Evolutionary conservation across 2,888 invertebrate genomes (phyloP).

Genomic region (Melanchra persicariae): DNA sequence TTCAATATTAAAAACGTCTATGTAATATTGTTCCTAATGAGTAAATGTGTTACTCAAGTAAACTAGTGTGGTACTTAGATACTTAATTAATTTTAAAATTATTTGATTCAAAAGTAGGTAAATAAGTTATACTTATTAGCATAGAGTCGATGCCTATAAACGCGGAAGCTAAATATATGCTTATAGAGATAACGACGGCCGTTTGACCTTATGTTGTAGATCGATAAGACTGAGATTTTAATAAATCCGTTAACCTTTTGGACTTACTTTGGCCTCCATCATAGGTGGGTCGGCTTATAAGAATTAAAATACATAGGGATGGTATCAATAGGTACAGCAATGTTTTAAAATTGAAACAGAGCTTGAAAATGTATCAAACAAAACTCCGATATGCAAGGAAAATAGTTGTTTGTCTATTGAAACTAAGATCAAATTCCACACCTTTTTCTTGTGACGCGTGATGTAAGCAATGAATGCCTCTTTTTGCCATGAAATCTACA

Average conservation of each 20-base stretch:
- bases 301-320: too few species aligned
- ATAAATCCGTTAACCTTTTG: conserved; percentile 8
- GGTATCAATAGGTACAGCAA: too few species aligned
- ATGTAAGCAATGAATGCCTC: background rate
- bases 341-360: too few species aligned
- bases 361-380: background rate
- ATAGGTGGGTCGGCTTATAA: background rate
- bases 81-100: background rate
- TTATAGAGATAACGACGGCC: background rate
- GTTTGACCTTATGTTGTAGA: conserved; percentile 20
- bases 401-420: background rate
- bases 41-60: background rate
- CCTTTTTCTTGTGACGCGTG: background rate
- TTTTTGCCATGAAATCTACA: background rate
- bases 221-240: conserved; percentile 2
- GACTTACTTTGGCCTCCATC: background rate
- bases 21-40: conserved; percentile 6
- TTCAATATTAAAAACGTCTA: conserved; percentile 6
- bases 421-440: background rate
- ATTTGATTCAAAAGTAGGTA: background rate
- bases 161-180: conserved; percentile 28
- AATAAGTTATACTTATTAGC: background rate
- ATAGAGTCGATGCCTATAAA: conserved; percentile 9
- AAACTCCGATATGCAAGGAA: background rate
- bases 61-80: background rate